Conservation (phyloP, 2,113 vertebrate genomes). For the Amazona guildingii region DNA sequence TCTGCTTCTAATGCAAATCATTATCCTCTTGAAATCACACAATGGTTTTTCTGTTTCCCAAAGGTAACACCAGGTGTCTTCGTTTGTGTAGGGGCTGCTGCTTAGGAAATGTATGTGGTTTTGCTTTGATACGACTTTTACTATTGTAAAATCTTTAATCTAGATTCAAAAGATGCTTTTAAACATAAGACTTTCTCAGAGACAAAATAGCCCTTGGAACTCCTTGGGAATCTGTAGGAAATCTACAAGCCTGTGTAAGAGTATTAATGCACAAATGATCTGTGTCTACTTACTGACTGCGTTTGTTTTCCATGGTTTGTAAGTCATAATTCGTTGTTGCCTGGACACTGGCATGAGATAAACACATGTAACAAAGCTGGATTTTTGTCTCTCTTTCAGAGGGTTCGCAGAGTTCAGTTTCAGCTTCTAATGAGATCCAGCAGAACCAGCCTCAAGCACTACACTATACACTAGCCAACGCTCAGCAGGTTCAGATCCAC, state of each 20-base stretch:
- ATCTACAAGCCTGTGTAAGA: rapidly evolving
- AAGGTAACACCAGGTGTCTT: not conserved
- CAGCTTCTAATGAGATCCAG: constrained; percentile 80
- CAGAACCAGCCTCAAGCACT: constrained; percentile 87
- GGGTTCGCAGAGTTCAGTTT: constrained; percentile 71
- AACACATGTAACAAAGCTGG: not conserved
- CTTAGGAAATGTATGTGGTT: not conserved
- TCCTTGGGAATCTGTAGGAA: not conserved
- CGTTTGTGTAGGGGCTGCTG: not conserved
- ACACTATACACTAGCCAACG: constrained; percentile 92
- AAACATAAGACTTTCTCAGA: not conserved
- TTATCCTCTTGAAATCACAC: not conserved
- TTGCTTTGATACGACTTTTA: not conserved
- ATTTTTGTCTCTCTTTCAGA: constrained; percentile 55
- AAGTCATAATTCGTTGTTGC: rapidly evolving
- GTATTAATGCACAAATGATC: too few relatives aligned
- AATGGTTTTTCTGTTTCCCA: not conserved
- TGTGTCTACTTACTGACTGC: not conserved
- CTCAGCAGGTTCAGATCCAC: constrained; percentile 96
- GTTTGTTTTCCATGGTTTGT: rapidly evolving
- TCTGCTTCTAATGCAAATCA: not conserved
- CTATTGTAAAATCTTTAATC: not conserved
- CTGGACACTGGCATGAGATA: not conserved
- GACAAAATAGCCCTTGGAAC: not conserved
- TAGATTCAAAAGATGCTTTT: not conserved